These are phyloP conservation scores for Erpobdella octoculata DNA, from an alignment of 2,888 invertebrate species.

Conservation along the genomic window DNA sequence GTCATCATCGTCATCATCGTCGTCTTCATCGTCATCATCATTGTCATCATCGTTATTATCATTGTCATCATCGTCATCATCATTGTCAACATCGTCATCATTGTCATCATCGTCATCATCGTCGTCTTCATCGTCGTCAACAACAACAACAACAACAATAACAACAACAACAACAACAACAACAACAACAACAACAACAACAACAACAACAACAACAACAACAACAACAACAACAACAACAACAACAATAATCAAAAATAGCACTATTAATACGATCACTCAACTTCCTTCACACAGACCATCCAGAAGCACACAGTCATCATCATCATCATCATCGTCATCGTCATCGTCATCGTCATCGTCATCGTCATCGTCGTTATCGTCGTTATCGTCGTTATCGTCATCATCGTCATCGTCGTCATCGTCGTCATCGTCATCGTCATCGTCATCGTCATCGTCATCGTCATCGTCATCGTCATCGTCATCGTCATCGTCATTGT, in stretches of 20 bases:
- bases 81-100: slow-evolving; percentile 3
- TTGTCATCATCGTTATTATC: slow-evolving; percentile 9
- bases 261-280: background rate
- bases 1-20: slow-evolving; percentile 11
- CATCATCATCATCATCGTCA: slow-evolving; percentile 12
- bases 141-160: background rate
- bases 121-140: background rate
- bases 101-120: slow-evolving; percentile 7
- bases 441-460: slow-evolving; percentile 11
- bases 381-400: background rate
- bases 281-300: no score
- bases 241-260: no score
- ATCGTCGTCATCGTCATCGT: slow-evolving; percentile 17
- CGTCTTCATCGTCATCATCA: background rate
- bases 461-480: slow-evolving; percentile 11
- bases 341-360: background rate
- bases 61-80: slow-evolving; percentile 7
- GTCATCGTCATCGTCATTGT: slow-evolving; percentile 5
- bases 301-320: no score
- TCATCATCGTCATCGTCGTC: background rate
- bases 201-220: background rate
- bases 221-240: background rate
- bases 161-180: background rate
- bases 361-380: background rate
- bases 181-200: slow-evolving; percentile 7